A percentile compares a stretch with the other conserved stretches of the same genome.
These are phyloP conservation scores for Caenorhabditis doughertyi DNA, from an alignment of 2,888 invertebrate genomes.

Conservation along the genomic window DNA sequence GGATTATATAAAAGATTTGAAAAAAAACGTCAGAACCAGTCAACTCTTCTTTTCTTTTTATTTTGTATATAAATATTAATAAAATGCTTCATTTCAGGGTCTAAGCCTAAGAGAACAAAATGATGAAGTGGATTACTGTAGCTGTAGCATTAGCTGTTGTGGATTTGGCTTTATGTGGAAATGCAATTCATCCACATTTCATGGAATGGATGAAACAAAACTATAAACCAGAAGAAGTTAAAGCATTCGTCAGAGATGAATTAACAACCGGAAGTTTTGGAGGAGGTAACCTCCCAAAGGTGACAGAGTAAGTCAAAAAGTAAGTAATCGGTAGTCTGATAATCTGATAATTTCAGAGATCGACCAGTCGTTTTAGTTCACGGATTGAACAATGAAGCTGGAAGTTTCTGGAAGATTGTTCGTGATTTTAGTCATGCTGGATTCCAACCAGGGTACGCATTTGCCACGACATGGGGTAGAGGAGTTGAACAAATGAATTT, in stretches of 20 bases:
- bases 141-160: slow-evolving; percentile 21
- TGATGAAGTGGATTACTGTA: slow-evolving; percentile 48
- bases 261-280: slow-evolving; percentile 58
- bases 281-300: slow-evolving; percentile 36
- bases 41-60: background rate
- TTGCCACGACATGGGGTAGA: slow-evolving; percentile 65
- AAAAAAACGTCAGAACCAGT: slow-evolving; percentile 4
- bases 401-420: slow-evolving; percentile 54
- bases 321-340: background rate
- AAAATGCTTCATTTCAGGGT: slow-evolving; percentile 21
- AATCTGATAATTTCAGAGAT: slow-evolving; percentile 5
- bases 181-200: slow-evolving; percentile 42
- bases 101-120: background rate
- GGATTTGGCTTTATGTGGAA: slow-evolving; percentile 4
- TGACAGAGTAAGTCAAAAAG: slow-evolving; percentile 2
- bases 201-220: slow-evolving; percentile 53
- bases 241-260: slow-evolving; percentile 38
- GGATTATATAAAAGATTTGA: slow-evolving; percentile 19
- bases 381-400: slow-evolving; percentile 63
- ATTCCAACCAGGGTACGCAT: slow-evolving; percentile 35
- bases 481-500: slow-evolving; percentile 47
- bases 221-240: slow-evolving; percentile 38
- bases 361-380: slow-evolving; percentile 62
- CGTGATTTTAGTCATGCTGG: slow-evolving; percentile 38
- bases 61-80: background rate